Conservation (phyloP, 2,113 vertebrate genomes). For the Petaurus breviceps region DNA sequence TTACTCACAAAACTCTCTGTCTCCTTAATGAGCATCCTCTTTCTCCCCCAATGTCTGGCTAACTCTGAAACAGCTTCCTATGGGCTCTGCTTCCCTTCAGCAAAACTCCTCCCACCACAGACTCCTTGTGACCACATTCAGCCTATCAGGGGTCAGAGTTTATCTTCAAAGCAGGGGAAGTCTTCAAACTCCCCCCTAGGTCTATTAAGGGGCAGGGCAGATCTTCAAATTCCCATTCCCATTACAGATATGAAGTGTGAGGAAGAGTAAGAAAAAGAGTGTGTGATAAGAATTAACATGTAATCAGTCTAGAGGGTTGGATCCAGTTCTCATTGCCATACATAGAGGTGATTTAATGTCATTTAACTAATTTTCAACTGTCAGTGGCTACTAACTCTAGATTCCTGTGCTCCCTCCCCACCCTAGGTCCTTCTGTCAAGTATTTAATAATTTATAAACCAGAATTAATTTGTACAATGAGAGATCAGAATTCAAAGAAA, state of each 20-base stretch:
- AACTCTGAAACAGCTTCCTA: too few relatives aligned
- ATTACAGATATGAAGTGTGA: background rate
- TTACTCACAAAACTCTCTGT: too few relatives aligned
- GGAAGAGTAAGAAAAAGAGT: background rate
- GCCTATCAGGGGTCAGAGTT: too few relatives aligned
- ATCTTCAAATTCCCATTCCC: too few relatives aligned
- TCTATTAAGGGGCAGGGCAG: too few relatives aligned
- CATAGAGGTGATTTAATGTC: background rate
- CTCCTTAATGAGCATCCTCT: too few relatives aligned
- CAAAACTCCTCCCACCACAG: too few relatives aligned
- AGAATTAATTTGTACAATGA: background rate
- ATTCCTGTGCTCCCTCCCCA: background rate
- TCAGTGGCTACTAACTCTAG: background rate
- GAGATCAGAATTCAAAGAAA: background rate
- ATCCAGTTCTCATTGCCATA: background rate
- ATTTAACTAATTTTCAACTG: background rate
- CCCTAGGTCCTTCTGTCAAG: background rate
- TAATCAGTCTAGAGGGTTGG: background rate
- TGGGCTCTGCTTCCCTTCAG: too few relatives aligned
- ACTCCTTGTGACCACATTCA: too few relatives aligned
- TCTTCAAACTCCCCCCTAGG: too few relatives aligned
- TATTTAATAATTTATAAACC: background rate
- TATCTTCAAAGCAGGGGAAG: too few relatives aligned
- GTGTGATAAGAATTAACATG: background rate
- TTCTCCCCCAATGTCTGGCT: too few relatives aligned